Evolutionary conservation across 2,797 vertebrate genomes (phyloP).

Genomic region (Meda fulgida): DNA sequence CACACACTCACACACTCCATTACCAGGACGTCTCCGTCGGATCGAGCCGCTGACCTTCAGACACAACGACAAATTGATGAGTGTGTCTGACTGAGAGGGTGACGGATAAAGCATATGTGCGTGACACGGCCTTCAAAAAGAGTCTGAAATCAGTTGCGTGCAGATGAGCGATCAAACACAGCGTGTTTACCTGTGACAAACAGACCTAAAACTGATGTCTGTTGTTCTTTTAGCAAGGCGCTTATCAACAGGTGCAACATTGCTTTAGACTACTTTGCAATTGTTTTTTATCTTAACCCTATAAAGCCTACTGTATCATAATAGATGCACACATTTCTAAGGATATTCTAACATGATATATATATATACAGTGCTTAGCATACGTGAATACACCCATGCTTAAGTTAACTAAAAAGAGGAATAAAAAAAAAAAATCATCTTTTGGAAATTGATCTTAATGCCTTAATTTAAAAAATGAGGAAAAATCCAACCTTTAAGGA

Average conservation of each 20-base stretch:
- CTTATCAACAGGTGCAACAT: not conserved
- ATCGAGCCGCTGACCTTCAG: slow-evolving; percentile 71
- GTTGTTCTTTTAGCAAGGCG: too few species aligned
- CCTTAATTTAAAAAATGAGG: too few species aligned
- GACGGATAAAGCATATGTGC: not conserved
- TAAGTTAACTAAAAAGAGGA: too few species aligned
- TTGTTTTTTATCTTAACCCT: not conserved
- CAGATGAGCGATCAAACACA: not conserved
- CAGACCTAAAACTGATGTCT: not conserved
- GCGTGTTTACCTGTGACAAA: not conserved
- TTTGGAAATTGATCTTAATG: too few species aligned
- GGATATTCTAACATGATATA: not conserved
- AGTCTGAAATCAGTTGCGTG: not conserved
- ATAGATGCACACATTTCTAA: not conserved
- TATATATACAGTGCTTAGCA: too few species aligned
- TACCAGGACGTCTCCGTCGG: slow-evolving; percentile 36
- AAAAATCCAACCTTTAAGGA: too few species aligned
- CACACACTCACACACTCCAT: slow-evolving; percentile 55
- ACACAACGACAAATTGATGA: slow-evolving; percentile 44
- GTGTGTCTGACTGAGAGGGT: slow-evolving; percentile 22
- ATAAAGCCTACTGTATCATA: not conserved
- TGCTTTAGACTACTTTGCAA: too few species aligned
- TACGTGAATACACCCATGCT: too few species aligned
- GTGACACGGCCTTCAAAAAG: not conserved
- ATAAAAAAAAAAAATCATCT: too few species aligned